A percentile compares a stretch with the other conserved stretches of the same genome.
Conservation (phyloP, 2,888 invertebrate species). For the Byasa hedistus region DNA sequence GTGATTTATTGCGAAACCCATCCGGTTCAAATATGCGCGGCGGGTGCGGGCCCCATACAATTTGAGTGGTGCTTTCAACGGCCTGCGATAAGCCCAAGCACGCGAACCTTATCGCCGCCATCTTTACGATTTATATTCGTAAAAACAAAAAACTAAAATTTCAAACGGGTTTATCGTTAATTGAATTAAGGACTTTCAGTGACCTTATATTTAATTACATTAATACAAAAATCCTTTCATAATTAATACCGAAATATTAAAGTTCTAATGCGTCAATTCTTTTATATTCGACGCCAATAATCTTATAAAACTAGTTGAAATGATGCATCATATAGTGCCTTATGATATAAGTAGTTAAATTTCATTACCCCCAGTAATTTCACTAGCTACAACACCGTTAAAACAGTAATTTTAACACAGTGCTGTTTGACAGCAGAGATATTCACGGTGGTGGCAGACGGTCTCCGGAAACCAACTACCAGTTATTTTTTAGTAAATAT, state of each 20-base stretch:
- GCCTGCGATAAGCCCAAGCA: conserved; percentile 16
- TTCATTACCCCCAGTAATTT: too few species aligned
- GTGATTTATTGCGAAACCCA: conserved; percentile 21
- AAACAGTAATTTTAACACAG: too few species aligned
- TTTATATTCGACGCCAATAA: too few species aligned
- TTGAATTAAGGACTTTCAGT: conserved; percentile 10
- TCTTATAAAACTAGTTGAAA: too few species aligned
- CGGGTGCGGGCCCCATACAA: conserved; percentile 7
- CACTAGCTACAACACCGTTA: too few species aligned
- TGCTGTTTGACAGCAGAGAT: too few species aligned
- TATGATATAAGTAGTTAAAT: too few species aligned
- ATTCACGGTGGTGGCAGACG: too few species aligned
- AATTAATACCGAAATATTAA: background rate
- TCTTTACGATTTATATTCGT: conserved; percentile 14
- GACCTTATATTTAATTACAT: background rate
- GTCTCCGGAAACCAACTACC: too few species aligned
- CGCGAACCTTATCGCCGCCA: conserved; percentile 23
- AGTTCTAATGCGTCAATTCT: background rate
- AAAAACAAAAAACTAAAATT: background rate
- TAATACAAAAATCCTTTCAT: background rate
- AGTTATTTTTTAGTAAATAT: too few species aligned
- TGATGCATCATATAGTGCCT: too few species aligned
- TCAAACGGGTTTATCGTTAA: conserved; percentile 3
- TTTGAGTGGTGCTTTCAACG: conserved; percentile 24
- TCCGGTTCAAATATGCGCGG: conserved; percentile 15